Conservation (phyloP, 2,888 invertebrate species). For the Agonum fuliginosum region DNA sequence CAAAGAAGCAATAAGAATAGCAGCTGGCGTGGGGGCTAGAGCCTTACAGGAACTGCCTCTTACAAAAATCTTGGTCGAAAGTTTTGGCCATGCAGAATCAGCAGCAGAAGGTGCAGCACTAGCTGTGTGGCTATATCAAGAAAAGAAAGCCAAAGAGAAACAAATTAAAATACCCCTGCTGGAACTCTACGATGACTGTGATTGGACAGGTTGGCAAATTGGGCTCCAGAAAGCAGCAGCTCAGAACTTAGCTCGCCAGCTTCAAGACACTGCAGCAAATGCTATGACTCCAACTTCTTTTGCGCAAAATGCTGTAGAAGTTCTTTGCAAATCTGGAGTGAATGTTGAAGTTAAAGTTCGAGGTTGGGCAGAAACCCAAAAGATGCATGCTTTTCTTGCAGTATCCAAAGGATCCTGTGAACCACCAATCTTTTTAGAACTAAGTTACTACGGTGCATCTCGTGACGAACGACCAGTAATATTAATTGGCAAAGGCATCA, state of each 20-base stretch:
- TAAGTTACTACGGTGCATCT: conserved; percentile 81
- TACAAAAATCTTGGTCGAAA: conserved; percentile 80
- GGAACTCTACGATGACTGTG: conserved; percentile 79
- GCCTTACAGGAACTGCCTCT: conserved; percentile 75
- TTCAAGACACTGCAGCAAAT: conserved; percentile 89
- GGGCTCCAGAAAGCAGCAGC: conserved; percentile 84
- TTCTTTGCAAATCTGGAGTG: conserved; percentile 75
- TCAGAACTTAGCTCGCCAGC: conserved; percentile 85
- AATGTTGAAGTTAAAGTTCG: conserved; percentile 80
- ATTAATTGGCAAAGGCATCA: conserved; percentile 82
- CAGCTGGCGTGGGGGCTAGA: conserved; percentile 78
- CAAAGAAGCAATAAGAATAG: conserved; percentile 83
- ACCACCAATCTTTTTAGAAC: conserved; percentile 86
- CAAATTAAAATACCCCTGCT: conserved; percentile 72
- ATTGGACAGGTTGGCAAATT: conserved; percentile 82
- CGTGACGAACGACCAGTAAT: conserved; percentile 80
- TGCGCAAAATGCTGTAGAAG: conserved; percentile 80
- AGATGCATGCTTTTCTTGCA: conserved; percentile 87
- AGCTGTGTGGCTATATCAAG: conserved; percentile 82
- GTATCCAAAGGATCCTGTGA: conserved; percentile 86
- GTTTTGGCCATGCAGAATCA: conserved; percentile 85
- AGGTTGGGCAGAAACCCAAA: conserved; percentile 85
- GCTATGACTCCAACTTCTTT: conserved; percentile 86
- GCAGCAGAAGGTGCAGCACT: conserved; percentile 86
- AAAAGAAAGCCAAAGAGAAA: conserved; percentile 74